These are phyloP conservation scores for Sminthurinus signatus DNA, from an alignment of 1,140 invertebrate genomes.

Conservation along the genomic window DNA sequence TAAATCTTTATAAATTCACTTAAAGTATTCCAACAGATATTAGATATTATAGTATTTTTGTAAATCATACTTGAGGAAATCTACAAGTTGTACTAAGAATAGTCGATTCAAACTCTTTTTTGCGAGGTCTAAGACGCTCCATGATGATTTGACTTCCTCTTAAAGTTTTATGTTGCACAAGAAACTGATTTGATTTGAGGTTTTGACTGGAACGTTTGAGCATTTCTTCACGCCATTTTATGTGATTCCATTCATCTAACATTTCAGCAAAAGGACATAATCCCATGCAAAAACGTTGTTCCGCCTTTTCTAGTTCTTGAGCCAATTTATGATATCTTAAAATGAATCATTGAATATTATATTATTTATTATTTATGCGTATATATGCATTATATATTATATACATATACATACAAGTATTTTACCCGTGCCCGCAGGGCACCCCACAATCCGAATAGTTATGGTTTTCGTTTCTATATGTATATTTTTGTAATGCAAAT, in stretches of 20 bases:
- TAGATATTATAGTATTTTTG: too few relatives aligned
- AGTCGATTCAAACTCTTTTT: neutral
- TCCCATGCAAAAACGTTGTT: neutral
- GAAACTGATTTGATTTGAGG: neutral
- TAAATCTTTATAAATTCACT: too few relatives aligned
- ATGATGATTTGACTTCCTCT: constrained; percentile 21
- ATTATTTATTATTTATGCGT: too few relatives aligned
- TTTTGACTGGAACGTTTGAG: constrained; percentile 1
- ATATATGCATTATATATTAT: neutral
- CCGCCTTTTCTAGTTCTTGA: neutral
- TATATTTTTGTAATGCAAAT: too few relatives aligned
- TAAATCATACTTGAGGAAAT: too few relatives aligned
- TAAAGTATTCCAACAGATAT: too few relatives aligned
- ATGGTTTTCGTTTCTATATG: too few relatives aligned
- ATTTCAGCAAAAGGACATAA: constrained; percentile 1
- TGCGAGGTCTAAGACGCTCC: constrained; percentile 18
- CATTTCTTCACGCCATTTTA: constrained; percentile 24
- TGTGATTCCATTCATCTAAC: constrained; percentile 15
- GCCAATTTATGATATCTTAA: constrained; percentile 13
- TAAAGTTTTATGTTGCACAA: neutral
- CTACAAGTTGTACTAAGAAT: too few relatives aligned
- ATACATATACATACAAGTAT: too few relatives aligned
- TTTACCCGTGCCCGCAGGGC: too few relatives aligned
- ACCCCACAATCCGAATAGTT: too few relatives aligned
- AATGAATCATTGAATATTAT: too few relatives aligned